Percentiles rank a stretch among this genome's conserved stretches.
Conservation (phyloP, 1,140 invertebrate genomes). For the Nylanderia fulva region DNA sequence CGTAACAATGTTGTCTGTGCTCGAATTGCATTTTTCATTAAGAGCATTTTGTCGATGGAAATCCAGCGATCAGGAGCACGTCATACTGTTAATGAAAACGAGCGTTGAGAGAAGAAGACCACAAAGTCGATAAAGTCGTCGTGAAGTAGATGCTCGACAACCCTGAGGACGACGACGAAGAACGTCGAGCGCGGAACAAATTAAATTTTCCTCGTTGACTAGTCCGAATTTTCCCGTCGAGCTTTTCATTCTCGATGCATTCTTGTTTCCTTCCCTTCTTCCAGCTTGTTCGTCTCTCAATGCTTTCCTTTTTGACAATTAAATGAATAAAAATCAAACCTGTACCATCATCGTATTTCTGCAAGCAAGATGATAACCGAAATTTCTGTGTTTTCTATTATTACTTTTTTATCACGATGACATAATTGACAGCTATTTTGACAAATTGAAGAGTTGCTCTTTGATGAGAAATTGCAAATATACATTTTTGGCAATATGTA, state of each 20-base stretch:
- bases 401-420: not conserved
- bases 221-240: slow-evolving; percentile 42
- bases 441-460: slow-evolving; percentile 27
- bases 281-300: not conserved
- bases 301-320: slow-evolving; percentile 64
- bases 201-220: slow-evolving; percentile 64
- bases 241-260: slow-evolving; percentile 5
- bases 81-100: slow-evolving; percentile 52
- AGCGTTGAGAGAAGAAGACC: slow-evolving; percentile 21
- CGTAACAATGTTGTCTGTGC: not conserved
- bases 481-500: not conserved
- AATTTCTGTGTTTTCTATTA: not conserved
- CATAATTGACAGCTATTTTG: not conserved
- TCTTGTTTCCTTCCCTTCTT: slow-evolving; percentile 18
- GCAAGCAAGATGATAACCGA: not conserved
- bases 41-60: not conserved
- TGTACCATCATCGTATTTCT: slow-evolving; percentile 9
- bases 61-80: slow-evolving; percentile 34
- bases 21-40: slow-evolving; percentile 20
- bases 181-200: slow-evolving; percentile 44
- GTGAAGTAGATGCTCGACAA: slow-evolving; percentile 39
- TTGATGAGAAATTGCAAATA: slow-evolving; percentile 2
- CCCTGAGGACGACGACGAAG: not conserved
- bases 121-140: slow-evolving; percentile 47
- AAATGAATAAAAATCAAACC: slow-evolving; percentile 50